phyloP scores from a whole-genome alignment of 2,113 vertebrate species.

The Fukomys damarensis region DNA sequence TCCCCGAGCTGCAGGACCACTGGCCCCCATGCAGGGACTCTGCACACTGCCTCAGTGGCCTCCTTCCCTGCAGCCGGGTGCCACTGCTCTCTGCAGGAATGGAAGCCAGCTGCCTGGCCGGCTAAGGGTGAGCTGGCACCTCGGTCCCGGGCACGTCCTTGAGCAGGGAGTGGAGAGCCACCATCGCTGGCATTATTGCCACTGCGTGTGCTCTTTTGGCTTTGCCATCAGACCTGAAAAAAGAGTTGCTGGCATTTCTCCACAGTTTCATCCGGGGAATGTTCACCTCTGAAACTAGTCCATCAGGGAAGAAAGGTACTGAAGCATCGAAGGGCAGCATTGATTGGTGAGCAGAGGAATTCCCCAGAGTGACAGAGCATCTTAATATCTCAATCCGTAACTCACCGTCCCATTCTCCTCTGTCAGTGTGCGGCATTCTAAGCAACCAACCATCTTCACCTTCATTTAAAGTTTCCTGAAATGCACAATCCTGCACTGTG shows the following conservation, averaged over 20 bases:
- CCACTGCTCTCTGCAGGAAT: not conserved
- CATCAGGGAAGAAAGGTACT: not conserved
- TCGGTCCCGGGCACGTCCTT: not conserved
- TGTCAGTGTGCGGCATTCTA: not conserved
- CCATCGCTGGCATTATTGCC: not conserved
- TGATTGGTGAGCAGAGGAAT: not conserved
- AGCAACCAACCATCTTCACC: not conserved
- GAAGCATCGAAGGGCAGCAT: not conserved
- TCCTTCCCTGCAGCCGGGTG: not conserved
- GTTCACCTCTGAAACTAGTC: not conserved
- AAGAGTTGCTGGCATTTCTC: not conserved
- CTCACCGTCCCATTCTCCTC: not conserved
- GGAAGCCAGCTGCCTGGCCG: not conserved
- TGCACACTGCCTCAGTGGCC: rapidly evolving
- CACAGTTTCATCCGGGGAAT: not conserved
- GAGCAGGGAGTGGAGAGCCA: not conserved
- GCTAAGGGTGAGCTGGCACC: not conserved
- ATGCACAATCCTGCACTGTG: not conserved
- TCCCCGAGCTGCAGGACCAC: too few species aligned
- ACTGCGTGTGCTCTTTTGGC: not conserved
- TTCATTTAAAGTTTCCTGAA: not conserved
- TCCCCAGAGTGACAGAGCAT: not conserved
- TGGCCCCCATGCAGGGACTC: rapidly evolving
- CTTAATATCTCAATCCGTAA: not conserved
- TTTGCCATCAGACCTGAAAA: not conserved